These are phyloP conservation scores for Branchinecta lindahli DNA, from an alignment of 1,140 invertebrate genomes.

Conservation along the genomic window DNA sequence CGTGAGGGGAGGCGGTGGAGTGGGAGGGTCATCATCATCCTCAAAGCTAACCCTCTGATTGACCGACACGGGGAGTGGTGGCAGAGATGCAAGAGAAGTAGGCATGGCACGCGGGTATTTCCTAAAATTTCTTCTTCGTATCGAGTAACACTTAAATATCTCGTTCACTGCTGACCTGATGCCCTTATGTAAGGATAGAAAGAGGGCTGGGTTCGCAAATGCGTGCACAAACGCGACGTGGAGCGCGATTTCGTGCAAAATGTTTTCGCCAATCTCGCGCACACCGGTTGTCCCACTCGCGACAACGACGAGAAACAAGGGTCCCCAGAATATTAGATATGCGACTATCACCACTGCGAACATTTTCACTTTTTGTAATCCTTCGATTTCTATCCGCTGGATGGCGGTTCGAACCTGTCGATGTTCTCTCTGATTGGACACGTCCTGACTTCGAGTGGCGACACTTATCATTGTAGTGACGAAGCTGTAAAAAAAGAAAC, in stretches of 20 bases:
- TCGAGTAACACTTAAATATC: not conserved
- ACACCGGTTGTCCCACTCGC: constrained; percentile 4
- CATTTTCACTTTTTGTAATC: constrained; percentile 19
- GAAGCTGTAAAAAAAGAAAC: not conserved
- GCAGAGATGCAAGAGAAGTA: constrained; percentile 26
- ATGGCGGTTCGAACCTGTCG: constrained; percentile 17
- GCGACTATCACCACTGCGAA: constrained; percentile 18
- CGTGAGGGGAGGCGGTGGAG: constrained; percentile 11
- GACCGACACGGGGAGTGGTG: constrained; percentile 19
- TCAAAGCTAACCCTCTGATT: not conserved
- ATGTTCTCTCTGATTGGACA: constrained; percentile 12
- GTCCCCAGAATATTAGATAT: constrained; percentile 19
- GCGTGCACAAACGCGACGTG: constrained; percentile 75
- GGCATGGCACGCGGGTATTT: constrained; percentile 15
- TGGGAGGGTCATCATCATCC: constrained; percentile 6
- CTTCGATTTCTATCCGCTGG: constrained; percentile 18
- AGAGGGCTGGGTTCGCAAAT: constrained; percentile 64
- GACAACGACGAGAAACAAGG: constrained; percentile 18
- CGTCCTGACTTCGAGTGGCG: constrained; percentile 13
- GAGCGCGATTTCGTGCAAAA: constrained; percentile 47
- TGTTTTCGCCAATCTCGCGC: not conserved
- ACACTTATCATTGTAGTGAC: constrained; percentile 17
- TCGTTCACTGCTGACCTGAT: constrained; percentile 43
- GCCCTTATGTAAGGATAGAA: constrained; percentile 50
- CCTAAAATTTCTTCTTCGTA: constrained; percentile 10